Percentiles rank a stretch among this genome's conserved stretches.
Conservation (phyloP, 2,888 invertebrate genomes). For the Netelia melanura region DNA sequence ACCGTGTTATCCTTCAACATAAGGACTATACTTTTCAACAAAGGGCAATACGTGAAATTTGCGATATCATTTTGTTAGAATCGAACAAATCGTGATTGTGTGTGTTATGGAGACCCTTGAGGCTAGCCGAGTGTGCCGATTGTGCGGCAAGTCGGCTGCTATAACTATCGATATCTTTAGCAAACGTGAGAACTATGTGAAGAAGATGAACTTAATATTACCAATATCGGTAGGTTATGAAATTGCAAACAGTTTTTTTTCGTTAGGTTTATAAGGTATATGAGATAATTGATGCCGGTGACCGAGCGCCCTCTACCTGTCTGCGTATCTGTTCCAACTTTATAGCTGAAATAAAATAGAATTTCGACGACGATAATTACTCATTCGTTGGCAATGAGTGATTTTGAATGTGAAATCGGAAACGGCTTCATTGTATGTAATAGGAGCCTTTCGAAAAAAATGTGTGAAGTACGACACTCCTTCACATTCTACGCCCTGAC, state of each 20-base stretch:
- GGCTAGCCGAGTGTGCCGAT: constrained; percentile 80
- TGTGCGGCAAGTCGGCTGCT: constrained; percentile 80
- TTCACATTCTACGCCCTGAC: too few relatives aligned
- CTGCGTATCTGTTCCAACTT: too few relatives aligned
- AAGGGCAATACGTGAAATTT: neutral
- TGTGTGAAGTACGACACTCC: too few relatives aligned
- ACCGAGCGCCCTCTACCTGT: too few relatives aligned
- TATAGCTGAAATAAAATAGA: too few relatives aligned
- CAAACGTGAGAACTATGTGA: constrained; percentile 78
- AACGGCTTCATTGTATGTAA: too few relatives aligned
- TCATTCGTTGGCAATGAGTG: too few relatives aligned
- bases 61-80: too few relatives aligned
- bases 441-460: too few relatives aligned
- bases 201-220: constrained; percentile 81
- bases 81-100: too few relatives aligned
- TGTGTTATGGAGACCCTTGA: constrained; percentile 82
- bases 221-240: constrained; percentile 80
- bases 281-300: neutral
- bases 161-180: constrained; percentile 81
- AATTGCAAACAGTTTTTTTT: neutral
- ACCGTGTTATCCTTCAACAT: neutral
- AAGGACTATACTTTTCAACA: neutral
- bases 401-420: too few relatives aligned
- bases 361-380: too few relatives aligned
- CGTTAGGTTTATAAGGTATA: neutral